phyloP scores from a whole-genome alignment of 2,888 invertebrate species.

The Protodeltote pygarga region DNA sequence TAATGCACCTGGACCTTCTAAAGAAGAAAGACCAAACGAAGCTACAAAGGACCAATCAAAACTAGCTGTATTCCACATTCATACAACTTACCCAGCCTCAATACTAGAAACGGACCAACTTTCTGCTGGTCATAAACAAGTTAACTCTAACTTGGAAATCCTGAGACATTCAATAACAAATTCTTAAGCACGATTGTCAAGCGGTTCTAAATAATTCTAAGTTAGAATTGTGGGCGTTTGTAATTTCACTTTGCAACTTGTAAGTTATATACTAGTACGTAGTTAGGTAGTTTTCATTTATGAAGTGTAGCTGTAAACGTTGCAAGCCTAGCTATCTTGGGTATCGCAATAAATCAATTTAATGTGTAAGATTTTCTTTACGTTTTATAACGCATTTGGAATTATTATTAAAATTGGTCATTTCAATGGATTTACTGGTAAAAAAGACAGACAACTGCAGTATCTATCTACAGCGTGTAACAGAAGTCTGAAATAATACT shows the following conservation, averaged over 20 bases:
- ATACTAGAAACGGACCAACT: conserved; percentile 33
- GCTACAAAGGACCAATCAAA: conserved; percentile 18
- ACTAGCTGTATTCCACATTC: conserved; percentile 14
- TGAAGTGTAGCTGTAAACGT: background rate
- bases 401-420: no score
- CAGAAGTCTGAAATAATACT: no score
- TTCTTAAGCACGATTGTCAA: conserved; percentile 72
- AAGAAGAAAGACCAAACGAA: conserved; percentile 31
- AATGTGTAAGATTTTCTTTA: no score
- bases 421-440: no score
- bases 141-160: conserved; percentile 43
- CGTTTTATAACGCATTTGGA: no score
- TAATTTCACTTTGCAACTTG: conserved; percentile 46
- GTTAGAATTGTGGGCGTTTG: conserved; percentile 57
- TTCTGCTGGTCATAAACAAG: conserved; percentile 45
- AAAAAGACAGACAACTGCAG: no score
- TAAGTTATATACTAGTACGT: conserved; percentile 14
- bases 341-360: no score
- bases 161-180: conserved; percentile 64
- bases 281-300: conserved; percentile 24
- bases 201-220: conserved; percentile 59
- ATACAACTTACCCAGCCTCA: conserved; percentile 18
- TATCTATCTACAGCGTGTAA: no score
- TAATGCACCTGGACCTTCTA: conserved; percentile 3
- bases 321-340: background rate